Evolutionary conservation across 2,888 invertebrate species (phyloP).

Genomic region (Melanchra persicariae): DNA sequence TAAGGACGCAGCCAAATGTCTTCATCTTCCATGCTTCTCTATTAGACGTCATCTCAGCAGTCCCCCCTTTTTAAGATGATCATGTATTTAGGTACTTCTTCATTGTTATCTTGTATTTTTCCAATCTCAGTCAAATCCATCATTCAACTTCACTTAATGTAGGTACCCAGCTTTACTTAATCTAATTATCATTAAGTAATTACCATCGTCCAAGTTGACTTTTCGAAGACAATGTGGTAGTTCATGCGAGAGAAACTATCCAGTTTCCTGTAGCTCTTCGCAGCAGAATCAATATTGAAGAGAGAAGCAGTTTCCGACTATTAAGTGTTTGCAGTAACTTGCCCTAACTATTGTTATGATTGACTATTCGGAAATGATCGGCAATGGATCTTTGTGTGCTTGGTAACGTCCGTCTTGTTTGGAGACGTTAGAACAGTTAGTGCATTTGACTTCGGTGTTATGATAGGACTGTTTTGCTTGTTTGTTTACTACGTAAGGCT

Average conservation of each 20-base stretch:
- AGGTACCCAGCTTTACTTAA: neutral
- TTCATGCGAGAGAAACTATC: slow-evolving; percentile 22
- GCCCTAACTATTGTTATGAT: slow-evolving; percentile 44
- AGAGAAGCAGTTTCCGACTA: slow-evolving; percentile 42
- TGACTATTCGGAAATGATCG: slow-evolving; percentile 30
- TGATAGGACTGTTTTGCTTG: neutral
- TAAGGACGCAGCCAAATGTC: no score
- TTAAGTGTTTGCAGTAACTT: slow-evolving; percentile 50
- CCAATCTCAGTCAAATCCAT: neutral
- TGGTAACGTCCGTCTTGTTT: neutral
- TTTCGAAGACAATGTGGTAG: slow-evolving; percentile 6
- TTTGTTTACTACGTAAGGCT: neutral
- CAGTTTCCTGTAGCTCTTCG: slow-evolving; percentile 29
- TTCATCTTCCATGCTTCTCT: no score
- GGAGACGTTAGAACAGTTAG: neutral
- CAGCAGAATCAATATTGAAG: slow-evolving; percentile 55
- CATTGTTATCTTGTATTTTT: no score
- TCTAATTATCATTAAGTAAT: neutral
- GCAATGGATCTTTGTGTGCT: slow-evolving; percentile 3
- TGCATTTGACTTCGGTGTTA: slow-evolving; percentile 7
- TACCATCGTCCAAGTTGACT: neutral
- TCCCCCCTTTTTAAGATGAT: no score
- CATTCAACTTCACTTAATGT: no score
- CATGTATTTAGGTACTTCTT: no score
- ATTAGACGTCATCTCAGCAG: no score